Evolutionary conservation across 2,888 invertebrate species (phyloP).

Genomic region (Plagodis pulveraria): DNA sequence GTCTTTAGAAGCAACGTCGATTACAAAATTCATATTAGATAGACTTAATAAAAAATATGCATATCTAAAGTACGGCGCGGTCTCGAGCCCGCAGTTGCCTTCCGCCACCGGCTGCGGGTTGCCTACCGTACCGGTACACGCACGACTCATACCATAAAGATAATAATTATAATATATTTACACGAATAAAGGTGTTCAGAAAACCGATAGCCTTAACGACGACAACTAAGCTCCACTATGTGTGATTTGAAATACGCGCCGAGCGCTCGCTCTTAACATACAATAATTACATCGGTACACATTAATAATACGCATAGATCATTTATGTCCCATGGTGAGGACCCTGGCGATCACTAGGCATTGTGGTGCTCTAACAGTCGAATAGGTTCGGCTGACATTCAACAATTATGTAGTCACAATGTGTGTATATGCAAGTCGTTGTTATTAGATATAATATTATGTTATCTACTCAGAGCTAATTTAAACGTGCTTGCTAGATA

Average conservation of each 20-base stretch:
- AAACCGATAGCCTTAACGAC: slow-evolving; percentile 81
- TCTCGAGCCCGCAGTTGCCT: slow-evolving; percentile 39
- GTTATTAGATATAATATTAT: slow-evolving; percentile 1
- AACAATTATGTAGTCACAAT: neutral
- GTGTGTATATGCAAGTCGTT: neutral
- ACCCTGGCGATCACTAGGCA: slow-evolving; percentile 49
- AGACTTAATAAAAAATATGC: slow-evolving; percentile 84
- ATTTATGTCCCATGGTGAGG: slow-evolving; percentile 52
- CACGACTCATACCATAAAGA: slow-evolving; percentile 77
- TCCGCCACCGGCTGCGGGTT: slow-evolving; percentile 30
- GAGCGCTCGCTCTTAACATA: slow-evolving; percentile 74
- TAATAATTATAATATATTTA: slow-evolving; percentile 82
- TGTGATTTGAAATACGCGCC: slow-evolving; percentile 80
- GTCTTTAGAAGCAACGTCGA: slow-evolving; percentile 84
- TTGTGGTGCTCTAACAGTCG: slow-evolving; percentile 10
- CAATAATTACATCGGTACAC: slow-evolving; percentile 69
- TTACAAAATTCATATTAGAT: slow-evolving; percentile 84
- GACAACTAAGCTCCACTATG: slow-evolving; percentile 82
- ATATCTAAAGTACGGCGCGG: slow-evolving; percentile 79
- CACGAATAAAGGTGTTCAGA: slow-evolving; percentile 82
- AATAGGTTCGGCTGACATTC: slow-evolving; percentile 11
- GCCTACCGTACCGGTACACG: slow-evolving; percentile 39
- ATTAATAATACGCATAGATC: slow-evolving; percentile 55
- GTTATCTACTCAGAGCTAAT: slow-evolving; percentile 10
- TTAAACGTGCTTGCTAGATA: slow-evolving; percentile 16